Percentiles rank a stretch among this genome's conserved stretches.
Conservation (phyloP, 2,888 invertebrate species). For the Hylaea fasciaria region DNA sequence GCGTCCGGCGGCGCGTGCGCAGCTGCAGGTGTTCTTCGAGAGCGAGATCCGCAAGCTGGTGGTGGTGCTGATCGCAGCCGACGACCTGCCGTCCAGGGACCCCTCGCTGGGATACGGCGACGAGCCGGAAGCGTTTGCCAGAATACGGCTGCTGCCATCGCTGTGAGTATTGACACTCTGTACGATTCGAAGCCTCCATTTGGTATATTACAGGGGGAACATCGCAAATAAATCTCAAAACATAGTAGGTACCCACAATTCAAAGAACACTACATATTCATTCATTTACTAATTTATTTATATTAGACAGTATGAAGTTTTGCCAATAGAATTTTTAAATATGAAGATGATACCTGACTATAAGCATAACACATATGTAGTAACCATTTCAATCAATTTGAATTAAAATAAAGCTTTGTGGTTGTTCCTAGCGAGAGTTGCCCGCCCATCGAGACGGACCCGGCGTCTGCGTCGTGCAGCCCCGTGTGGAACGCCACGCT, state of each 20-base stretch:
- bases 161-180: constrained; percentile 85
- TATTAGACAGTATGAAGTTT: too few species aligned
- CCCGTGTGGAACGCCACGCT: constrained; percentile 97
- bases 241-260: too few species aligned
- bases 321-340: too few species aligned
- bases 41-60: constrained; percentile 92
- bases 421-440: constrained; percentile 87
- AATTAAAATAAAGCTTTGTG: too few species aligned
- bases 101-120: constrained; percentile 91
- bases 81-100: constrained; percentile 92
- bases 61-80: constrained; percentile 93
- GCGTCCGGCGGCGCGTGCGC: constrained; percentile 91
- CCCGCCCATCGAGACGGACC: constrained; percentile 91
- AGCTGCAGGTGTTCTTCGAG: constrained; percentile 96
- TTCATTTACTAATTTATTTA: too few species aligned
- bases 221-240: too few species aligned
- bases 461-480: constrained; percentile 93
- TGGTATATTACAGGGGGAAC: too few species aligned
- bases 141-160: constrained; percentile 91
- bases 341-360: too few species aligned
- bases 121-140: constrained; percentile 93
- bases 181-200: too few species aligned
- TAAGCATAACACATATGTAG: too few species aligned
- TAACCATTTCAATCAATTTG: too few species aligned
- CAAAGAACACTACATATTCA: too few species aligned